These are phyloP conservation scores for Brachirus orientalis DNA, from an alignment of 2,113 vertebrate species.

Conservation along the genomic window DNA sequence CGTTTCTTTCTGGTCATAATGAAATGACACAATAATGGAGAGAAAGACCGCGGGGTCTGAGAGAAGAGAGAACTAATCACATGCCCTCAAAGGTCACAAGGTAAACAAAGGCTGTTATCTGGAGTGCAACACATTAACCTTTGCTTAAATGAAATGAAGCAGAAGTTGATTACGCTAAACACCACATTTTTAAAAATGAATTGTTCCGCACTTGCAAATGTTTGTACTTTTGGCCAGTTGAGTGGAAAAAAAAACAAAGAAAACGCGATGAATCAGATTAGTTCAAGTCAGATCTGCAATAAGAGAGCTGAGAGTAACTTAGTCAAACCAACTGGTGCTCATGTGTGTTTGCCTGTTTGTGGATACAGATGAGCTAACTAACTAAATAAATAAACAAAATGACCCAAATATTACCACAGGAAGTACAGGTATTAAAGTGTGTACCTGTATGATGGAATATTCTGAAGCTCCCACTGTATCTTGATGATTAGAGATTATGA, in stretches of 20 bases:
- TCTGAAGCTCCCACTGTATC: too few relatives aligned
- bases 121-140: constrained; percentile 8
- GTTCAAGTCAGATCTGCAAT: too few relatives aligned
- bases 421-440: not conserved
- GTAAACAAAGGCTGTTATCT: constrained; percentile 36
- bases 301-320: too few relatives aligned
- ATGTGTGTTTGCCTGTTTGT: too few relatives aligned
- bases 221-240: not conserved
- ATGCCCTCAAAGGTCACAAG: constrained; percentile 17
- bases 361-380: too few relatives aligned
- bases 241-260: not conserved
- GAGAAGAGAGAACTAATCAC: constrained; percentile 33
- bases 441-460: not conserved
- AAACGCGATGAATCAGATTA: not conserved
- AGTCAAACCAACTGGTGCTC: too few relatives aligned
- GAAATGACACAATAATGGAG: constrained; percentile 31
- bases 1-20: constrained; percentile 38
- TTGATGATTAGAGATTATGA: too few relatives aligned
- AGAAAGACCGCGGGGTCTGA: constrained; percentile 27
- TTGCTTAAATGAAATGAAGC: constrained; percentile 25
- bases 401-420: not conserved
- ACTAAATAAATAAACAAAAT: too few relatives aligned
- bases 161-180: not conserved
- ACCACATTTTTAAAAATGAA: not conserved
- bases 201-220: constrained; percentile 4